A percentile compares a stretch with the other conserved stretches of the same genome.
These are phyloP conservation scores for Gari tellinella DNA, from an alignment of 2,888 invertebrate species.

Conservation along the genomic window DNA sequence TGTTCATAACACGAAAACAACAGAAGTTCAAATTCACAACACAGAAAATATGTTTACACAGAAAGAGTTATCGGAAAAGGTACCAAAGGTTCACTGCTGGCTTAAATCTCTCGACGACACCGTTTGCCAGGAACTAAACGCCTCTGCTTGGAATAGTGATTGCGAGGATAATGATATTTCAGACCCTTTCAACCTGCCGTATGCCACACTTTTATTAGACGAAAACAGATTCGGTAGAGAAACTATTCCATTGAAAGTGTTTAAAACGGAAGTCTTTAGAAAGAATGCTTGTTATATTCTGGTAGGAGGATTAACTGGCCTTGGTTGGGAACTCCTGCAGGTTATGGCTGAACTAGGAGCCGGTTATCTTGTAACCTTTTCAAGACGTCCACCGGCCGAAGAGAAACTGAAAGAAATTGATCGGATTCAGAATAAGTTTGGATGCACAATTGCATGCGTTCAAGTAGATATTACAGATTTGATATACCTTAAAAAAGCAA, in stretches of 20 bases:
- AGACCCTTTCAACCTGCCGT: constrained; percentile 14
- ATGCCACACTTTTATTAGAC: constrained; percentile 1
- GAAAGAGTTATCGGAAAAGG: constrained; percentile 15
- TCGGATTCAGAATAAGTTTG: constrained; percentile 21
- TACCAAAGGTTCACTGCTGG: constrained; percentile 23
- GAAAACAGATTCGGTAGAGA: constrained; percentile 8
- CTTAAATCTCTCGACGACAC: constrained; percentile 34
- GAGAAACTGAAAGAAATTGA: constrained; percentile 49
- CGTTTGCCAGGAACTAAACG: neutral
- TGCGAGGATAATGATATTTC: no score
- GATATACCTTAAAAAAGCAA: neutral
- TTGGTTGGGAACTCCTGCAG: constrained; percentile 65
- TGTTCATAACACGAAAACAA: constrained; percentile 20
- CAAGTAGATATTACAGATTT: constrained; percentile 55
- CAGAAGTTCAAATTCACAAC: constrained; percentile 7
- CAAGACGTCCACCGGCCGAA: constrained; percentile 40
- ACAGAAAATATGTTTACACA: constrained; percentile 20
- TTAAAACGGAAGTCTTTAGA: constrained; percentile 36
- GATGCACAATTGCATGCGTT: constrained; percentile 45
- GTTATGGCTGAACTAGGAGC: constrained; percentile 63
- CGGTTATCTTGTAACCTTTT: constrained; percentile 57
- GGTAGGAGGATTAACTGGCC: constrained; percentile 68
- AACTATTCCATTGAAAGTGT: constrained; percentile 19
- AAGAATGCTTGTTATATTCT: constrained; percentile 58
- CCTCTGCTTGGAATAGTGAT: no score